Evolutionary conservation across 2,888 invertebrate species (phyloP), one percentile per base, ranked within the genome.

Genomic region (Panzeria rudis): DNA sequence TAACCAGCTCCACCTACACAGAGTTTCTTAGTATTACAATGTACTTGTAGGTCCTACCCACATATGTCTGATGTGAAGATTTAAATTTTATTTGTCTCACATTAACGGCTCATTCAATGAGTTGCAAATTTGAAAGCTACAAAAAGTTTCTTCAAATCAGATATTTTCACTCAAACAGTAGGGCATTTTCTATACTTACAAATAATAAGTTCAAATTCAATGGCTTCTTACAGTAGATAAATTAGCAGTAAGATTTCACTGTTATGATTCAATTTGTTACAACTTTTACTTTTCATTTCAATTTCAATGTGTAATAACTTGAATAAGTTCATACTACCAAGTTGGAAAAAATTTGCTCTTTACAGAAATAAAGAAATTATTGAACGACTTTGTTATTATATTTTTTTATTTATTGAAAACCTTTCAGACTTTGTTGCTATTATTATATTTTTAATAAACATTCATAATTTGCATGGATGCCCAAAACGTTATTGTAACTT

Each of bases 281-380:
- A 75, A 81, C 81, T 81, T 81, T 81, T 81, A 81, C 81, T 81
- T 81, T 81, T 75, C 41, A 68, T 52, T 52, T 75, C 4, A 54
- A 71, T 54, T 17, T 47, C 59, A 47, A 69, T 35, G 15, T 38
- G 23, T 15, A 77, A 17, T 20, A 25, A 59, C 9, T 44, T 41
- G 9, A 38, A 23, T n/a, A 52, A 32, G 54, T n/a, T 32, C 29
- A 47, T 66, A 50, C 23, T 35, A 54, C 44, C n/a, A 29, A 29
- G 29, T 29, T 29, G 29, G 5, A 44, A 38, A 76, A 23, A 62
- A 38, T 47, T 71, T 78, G 41, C 72, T 78, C 32, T 71, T 69
- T 25, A 54, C 59, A 44, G 52, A 41, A 83, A 83, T 66, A 52
- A 81, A 62, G 61, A 75, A 81, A 81, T 69, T 75, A 64, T 72